Evolutionary conservation across 2,797 vertebrate genomes (phyloP).

Genomic region (Gobionotothen gibberifrons): DNA sequence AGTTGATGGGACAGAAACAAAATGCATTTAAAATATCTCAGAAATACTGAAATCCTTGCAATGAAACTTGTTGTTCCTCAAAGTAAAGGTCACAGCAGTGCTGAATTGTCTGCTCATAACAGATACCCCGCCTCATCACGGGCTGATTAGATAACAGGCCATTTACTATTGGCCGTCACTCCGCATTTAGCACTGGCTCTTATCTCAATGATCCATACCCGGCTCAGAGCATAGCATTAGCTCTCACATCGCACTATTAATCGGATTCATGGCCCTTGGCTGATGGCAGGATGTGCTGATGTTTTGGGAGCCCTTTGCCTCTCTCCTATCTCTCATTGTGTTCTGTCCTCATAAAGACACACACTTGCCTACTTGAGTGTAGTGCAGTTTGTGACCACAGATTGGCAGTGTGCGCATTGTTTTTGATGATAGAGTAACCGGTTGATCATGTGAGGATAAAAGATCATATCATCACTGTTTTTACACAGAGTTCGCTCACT

Average conservation of each 20-base stretch:
- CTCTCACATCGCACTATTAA: constrained; percentile 71
- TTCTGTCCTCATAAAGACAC: background rate
- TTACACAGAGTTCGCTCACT: constrained; percentile 1
- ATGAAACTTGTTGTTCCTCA: constrained; percentile 39
- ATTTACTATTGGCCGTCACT: constrained; percentile 58
- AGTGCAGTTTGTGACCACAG: constrained; percentile 54
- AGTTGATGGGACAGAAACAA: background rate
- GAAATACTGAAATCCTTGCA: constrained; percentile 24
- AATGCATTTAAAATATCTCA: constrained; percentile 17
- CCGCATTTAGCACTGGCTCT: constrained; percentile 61
- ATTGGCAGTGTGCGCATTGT: constrained; percentile 41
- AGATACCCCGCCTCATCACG: constrained; percentile 44
- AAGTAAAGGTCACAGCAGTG: constrained; percentile 23
- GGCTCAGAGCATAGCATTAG: constrained; percentile 63
- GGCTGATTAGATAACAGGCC: constrained; percentile 61
- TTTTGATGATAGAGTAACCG: background rate
- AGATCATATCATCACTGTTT: constrained; percentile 23
- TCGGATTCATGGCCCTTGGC: constrained; percentile 72
- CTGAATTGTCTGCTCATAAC: constrained; percentile 25
- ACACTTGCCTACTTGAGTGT: background rate
- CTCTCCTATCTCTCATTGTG: constrained; percentile 34
- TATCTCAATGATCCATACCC: constrained; percentile 69
- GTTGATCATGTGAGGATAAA: constrained; percentile 41
- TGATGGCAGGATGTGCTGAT: constrained; percentile 35
- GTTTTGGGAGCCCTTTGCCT: constrained; percentile 41